phyloP scores from a whole-genome alignment of 2,888 invertebrate genomes.

The Rhorus exstirpatorius region DNA sequence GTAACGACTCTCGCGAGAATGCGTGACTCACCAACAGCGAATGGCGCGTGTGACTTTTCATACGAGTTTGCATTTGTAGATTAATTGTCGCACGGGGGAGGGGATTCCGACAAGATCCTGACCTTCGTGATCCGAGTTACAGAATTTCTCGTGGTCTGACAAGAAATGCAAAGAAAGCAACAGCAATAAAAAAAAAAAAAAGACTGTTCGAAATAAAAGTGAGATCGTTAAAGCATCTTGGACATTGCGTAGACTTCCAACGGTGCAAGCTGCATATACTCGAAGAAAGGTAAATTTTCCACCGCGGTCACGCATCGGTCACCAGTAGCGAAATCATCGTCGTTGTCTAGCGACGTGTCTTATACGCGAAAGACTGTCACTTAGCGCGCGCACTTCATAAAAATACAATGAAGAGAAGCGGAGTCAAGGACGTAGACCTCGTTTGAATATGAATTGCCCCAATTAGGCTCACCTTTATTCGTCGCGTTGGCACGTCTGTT shows the following conservation, averaged over 20 bases:
- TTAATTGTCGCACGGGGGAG: background rate
- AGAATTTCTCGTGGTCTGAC: constrained; percentile 1
- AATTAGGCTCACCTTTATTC: constrained; percentile 84
- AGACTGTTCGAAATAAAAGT: background rate
- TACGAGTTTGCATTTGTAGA: constrained; percentile 7
- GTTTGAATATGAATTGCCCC: constrained; percentile 85
- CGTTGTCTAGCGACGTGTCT: constrained; percentile 57
- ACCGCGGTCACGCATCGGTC: background rate
- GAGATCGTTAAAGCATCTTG: constrained; percentile 1
- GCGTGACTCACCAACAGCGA: constrained; percentile 49
- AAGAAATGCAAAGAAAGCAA: background rate
- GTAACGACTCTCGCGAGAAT: constrained; percentile 35
- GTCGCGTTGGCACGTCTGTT: constrained; percentile 79
- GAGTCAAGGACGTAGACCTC: constrained; percentile 77
- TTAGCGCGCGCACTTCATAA: constrained; percentile 34
- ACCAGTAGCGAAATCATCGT: constrained; percentile 41
- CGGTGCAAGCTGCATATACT: too few relatives aligned
- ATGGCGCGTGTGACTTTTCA: constrained; percentile 34
- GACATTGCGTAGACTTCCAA: background rate
- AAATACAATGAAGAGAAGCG: constrained; percentile 5
- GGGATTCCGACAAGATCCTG: constrained; percentile 16
- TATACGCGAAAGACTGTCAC: constrained; percentile 72
- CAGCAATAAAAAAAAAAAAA: background rate
- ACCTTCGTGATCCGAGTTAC: constrained; percentile 18
- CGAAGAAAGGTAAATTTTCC: background rate